Evolutionary conservation across 2,113 vertebrate species (phyloP).

Genomic region (Nansenia antarctica): DNA sequence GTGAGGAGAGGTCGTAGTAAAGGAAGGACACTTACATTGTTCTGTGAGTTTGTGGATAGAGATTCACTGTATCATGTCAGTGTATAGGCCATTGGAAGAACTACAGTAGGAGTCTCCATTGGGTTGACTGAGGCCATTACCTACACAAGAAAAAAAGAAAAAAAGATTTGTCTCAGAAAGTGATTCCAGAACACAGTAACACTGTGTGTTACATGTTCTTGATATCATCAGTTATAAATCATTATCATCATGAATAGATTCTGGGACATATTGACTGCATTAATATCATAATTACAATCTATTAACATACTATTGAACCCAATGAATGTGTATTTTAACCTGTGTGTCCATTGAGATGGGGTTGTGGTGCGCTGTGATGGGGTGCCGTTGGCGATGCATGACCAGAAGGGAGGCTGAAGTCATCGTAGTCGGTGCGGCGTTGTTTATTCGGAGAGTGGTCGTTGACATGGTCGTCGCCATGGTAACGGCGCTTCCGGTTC

Average conservation of each 20-base stretch:
- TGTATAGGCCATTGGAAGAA: constrained; percentile 31
- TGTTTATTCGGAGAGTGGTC: constrained; percentile 29
- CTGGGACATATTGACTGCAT: too few relatives aligned
- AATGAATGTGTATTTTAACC: constrained; percentile 40
- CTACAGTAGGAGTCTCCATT: constrained; percentile 49
- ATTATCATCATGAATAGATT: too few relatives aligned
- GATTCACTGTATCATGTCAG: constrained; percentile 41
- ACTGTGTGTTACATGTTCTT: not conserved
- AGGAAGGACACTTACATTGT: constrained; percentile 33
- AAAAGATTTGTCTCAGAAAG: not conserved
- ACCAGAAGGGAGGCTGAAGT: not conserved
- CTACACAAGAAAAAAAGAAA: constrained; percentile 42
- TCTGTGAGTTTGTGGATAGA: not conserved
- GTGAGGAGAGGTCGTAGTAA: not conserved
- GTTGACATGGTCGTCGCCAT: constrained; percentile 42
- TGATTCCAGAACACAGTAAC: not conserved
- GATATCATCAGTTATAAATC: too few relatives aligned
- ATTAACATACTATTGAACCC: not conserved
- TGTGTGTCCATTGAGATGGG: constrained; percentile 57
- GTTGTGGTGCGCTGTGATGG: constrained; percentile 23
- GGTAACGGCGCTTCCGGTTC: constrained; percentile 52
- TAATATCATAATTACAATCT: too few relatives aligned
- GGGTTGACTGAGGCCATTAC: constrained; percentile 53
- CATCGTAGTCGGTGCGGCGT: not conserved
- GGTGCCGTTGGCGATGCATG: constrained; percentile 10